phyloP scores from a whole-genome alignment of 1,140 invertebrate genomes.

The Musca vetustissima region DNA sequence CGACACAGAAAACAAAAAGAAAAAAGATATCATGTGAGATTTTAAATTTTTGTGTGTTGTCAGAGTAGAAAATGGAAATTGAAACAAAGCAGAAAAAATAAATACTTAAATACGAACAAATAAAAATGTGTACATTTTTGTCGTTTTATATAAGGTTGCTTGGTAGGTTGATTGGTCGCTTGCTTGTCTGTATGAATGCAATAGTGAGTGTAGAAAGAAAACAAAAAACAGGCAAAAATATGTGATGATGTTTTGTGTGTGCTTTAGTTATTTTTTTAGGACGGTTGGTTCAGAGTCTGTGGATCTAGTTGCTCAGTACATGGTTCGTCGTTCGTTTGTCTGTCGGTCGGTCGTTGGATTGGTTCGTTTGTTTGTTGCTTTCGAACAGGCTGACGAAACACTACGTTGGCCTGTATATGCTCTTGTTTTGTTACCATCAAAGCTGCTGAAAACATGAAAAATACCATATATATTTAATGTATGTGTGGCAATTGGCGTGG shows the following conservation, averaged over 20 bases:
- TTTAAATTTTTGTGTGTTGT: background rate
- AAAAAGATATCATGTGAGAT: too few species aligned
- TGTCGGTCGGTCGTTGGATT: too few species aligned
- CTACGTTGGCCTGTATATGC: background rate
- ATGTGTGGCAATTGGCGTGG: too few species aligned
- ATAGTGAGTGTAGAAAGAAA: background rate
- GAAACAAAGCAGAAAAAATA: background rate
- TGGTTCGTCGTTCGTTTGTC: background rate
- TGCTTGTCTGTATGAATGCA: background rate
- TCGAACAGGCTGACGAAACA: background rate
- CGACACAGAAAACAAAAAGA: too few species aligned
- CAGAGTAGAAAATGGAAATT: background rate
- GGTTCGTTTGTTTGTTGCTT: background rate
- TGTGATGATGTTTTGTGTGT: slow-evolving; percentile 5
- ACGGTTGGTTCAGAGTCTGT: slow-evolving; percentile 5
- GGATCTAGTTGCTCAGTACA: too few species aligned
- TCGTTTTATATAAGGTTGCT: too few species aligned
- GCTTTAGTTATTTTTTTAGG: slow-evolving; percentile 15
- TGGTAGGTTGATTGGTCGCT: too few species aligned
- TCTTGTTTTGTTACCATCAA: background rate
- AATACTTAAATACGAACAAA: background rate
- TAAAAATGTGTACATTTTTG: background rate
- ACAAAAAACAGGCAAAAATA: slow-evolving; percentile 11
- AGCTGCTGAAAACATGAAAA: too few species aligned
- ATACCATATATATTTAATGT: too few species aligned